Conservation (phyloP, 2,888 invertebrate genomes). For the Eumerus sabulonum region DNA sequence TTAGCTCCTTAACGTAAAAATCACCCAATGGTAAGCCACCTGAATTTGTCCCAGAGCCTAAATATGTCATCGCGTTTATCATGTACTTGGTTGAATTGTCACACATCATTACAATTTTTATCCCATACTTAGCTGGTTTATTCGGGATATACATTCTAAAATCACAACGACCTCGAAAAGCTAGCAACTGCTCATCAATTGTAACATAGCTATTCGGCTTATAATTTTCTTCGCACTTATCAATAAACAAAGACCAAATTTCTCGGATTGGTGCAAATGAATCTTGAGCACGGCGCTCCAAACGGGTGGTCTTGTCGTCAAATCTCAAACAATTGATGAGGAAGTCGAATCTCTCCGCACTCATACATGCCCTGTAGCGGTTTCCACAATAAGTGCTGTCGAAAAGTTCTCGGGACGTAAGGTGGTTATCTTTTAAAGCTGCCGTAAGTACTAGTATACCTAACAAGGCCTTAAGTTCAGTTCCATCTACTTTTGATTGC, state of each 20-base stretch:
- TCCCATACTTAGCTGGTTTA: slow-evolving; percentile 7
- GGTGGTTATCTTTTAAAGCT: slow-evolving; percentile 67
- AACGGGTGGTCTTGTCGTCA: slow-evolving; percentile 27
- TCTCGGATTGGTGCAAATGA: slow-evolving; percentile 22
- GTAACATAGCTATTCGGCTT: slow-evolving; percentile 19
- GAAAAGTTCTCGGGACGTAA: slow-evolving; percentile 69
- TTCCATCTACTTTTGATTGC: too few relatives aligned
- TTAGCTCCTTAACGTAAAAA: slow-evolving; percentile 5
- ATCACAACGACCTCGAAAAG: slow-evolving; percentile 36
- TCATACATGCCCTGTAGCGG: slow-evolving; percentile 69
- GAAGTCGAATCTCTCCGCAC: slow-evolving; percentile 66
- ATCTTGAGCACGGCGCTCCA: slow-evolving; percentile 24
- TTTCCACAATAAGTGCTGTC: slow-evolving; percentile 62
- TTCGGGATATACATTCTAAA: slow-evolving; percentile 26
- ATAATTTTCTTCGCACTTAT: slow-evolving; percentile 29
- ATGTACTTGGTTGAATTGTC: slow-evolving; percentile 14
- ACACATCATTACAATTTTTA: slow-evolving; percentile 8
- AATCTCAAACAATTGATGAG: slow-evolving; percentile 62
- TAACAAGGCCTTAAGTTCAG: slow-evolving; percentile 60
- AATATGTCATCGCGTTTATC: slow-evolving; percentile 10
- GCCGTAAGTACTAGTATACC: slow-evolving; percentile 53
- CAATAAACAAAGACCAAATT: slow-evolving; percentile 28
- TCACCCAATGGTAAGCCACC: slow-evolving; percentile 13
- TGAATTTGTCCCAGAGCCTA: neutral
- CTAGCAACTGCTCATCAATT: slow-evolving; percentile 43